These are phyloP conservation scores for Astyanax mexicanus DNA, from an alignment of 2,797 vertebrate species.

Conservation along the genomic window DNA sequence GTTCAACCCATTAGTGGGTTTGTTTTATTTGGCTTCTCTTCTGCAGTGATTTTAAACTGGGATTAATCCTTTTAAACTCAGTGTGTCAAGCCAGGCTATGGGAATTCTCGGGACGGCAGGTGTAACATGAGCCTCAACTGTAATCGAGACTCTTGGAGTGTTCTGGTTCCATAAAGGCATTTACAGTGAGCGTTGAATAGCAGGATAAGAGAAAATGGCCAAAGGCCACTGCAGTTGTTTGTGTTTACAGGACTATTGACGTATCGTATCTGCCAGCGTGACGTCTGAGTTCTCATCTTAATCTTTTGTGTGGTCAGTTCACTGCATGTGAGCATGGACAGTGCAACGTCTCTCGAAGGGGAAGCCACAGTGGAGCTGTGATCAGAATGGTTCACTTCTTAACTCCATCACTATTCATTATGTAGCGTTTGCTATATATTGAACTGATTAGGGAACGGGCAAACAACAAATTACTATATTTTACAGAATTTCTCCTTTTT, in stretches of 20 bases:
- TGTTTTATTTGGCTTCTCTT: background rate
- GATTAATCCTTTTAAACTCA: background rate
- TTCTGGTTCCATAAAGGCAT: background rate
- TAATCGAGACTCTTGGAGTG: slow-evolving; percentile 1
- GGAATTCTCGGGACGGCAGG: slow-evolving; percentile 7
- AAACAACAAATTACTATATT: too few species aligned
- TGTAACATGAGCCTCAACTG: slow-evolving; percentile 1
- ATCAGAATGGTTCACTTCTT: too few species aligned
- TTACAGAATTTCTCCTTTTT: too few species aligned
- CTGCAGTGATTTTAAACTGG: background rate
- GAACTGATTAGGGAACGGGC: too few species aligned
- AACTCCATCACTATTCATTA: too few species aligned
- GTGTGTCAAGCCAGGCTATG: background rate
- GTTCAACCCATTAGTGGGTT: slow-evolving; percentile 62
- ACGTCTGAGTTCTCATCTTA: too few species aligned
- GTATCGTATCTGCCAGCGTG: too few species aligned
- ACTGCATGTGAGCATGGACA: too few species aligned
- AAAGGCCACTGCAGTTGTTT: background rate
- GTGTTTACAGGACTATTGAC: slow-evolving; percentile 4
- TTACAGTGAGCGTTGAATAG: background rate
- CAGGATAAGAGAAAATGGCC: slow-evolving; percentile 18
- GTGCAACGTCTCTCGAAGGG: too few species aligned
- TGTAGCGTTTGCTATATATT: too few species aligned
- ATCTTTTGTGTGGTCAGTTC: too few species aligned
- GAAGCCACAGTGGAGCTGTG: too few species aligned